A percentile compares a stretch with the other conserved stretches of the same genome.
These are phyloP conservation scores for Oikopleura dioica DNA, from an alignment of 23 tunicate species.

Conservation along the genomic window DNA sequence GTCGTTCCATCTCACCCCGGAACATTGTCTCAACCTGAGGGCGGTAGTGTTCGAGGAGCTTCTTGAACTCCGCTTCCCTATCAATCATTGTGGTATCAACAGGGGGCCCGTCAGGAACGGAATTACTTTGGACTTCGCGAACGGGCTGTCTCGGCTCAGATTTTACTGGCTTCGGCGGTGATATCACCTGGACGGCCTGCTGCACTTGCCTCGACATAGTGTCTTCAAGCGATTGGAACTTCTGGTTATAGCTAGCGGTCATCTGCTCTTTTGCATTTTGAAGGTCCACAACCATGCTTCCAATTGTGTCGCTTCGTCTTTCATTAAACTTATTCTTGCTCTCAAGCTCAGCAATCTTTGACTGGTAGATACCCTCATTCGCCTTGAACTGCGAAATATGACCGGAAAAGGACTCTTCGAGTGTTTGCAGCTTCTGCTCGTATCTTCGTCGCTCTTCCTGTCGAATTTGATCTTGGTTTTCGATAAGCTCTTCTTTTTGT, in stretches of 20 bases:
- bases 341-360: neutral
- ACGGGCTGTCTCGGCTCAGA: neutral
- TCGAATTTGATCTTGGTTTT: constrained; percentile 40
- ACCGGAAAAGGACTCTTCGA: constrained; percentile 26
- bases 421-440: constrained; percentile 32
- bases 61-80: neutral
- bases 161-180: neutral
- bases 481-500: constrained; percentile 41
- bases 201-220: too few relatives aligned
- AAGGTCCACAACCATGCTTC: neutral
- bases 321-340: neutral
- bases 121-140: too few relatives aligned
- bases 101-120: neutral
- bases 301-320: neutral
- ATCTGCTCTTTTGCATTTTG: constrained; percentile 2
- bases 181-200: too few relatives aligned
- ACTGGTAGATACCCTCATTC: constrained; percentile 35
- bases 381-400: constrained; percentile 33
- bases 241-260: too few relatives aligned
- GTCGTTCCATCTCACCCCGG: neutral
- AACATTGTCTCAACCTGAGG: neutral
- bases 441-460: constrained; percentile 37
- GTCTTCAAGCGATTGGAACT: too few relatives aligned
- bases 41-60: neutral
- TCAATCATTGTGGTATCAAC: neutral